phyloP scores from a whole-genome alignment of 2,888 invertebrate genomes.

The Oxytorus armatus region DNA sequence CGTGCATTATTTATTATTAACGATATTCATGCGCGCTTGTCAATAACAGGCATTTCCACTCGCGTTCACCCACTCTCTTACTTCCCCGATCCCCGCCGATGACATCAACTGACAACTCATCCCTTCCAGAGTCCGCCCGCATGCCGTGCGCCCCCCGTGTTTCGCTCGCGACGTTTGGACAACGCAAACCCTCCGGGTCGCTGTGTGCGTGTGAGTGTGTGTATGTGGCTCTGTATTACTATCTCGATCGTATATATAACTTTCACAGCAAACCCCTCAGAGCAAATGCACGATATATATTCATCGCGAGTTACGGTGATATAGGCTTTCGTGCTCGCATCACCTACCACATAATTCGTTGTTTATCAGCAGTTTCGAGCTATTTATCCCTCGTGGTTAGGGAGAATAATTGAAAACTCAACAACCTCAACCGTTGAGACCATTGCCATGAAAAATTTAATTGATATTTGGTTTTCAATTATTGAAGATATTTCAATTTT shows the following conservation, averaged over 20 bases:
- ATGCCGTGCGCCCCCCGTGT: slow-evolving; percentile 40
- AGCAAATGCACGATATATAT: neutral
- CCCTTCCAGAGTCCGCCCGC: slow-evolving; percentile 33
- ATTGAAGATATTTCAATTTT: too few species aligned
- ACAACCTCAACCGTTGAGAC: neutral
- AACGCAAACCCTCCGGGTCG: slow-evolving; percentile 46
- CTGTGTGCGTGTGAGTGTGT: too few species aligned
- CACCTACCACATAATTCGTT: slow-evolving; percentile 22
- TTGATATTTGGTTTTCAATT: neutral
- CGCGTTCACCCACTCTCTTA: slow-evolving; percentile 55
- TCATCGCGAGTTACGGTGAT: neutral
- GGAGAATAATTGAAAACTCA: slow-evolving; percentile 32
- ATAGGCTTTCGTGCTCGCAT: neutral
- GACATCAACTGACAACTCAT: slow-evolving; percentile 64
- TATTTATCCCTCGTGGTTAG: slow-evolving; percentile 15
- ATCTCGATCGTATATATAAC: slow-evolving; percentile 27
- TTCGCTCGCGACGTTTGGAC: slow-evolving; percentile 47
- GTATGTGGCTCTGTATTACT: slow-evolving; percentile 39
- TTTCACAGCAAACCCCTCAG: too few species aligned
- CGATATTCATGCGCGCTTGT: slow-evolving; percentile 80
- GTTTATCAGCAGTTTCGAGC: slow-evolving; percentile 38
- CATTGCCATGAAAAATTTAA: neutral
- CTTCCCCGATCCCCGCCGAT: slow-evolving; percentile 31
- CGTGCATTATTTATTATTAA: slow-evolving; percentile 79
- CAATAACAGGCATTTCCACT: slow-evolving; percentile 82